These are phyloP conservation scores for Microtus pennsylvanicus DNA, from an alignment of 2,113 vertebrate genomes.

Conservation along the genomic window DNA sequence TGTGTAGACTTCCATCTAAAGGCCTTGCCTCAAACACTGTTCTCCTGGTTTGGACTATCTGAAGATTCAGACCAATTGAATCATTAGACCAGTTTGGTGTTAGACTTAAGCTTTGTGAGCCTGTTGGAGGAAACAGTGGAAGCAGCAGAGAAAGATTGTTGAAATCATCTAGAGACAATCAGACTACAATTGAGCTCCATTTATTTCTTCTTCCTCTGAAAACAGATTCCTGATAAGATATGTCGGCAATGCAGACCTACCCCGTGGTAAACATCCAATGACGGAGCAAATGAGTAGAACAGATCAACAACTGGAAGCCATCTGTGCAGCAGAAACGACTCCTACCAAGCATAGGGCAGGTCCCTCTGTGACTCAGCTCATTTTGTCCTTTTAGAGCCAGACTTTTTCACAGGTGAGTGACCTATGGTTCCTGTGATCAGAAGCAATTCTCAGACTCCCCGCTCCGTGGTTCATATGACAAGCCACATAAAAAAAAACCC, in stretches of 20 bases:
- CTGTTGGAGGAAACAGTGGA: neutral
- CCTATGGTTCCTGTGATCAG: conserved; percentile 19
- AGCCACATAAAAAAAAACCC: neutral
- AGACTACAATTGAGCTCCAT: neutral
- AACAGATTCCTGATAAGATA: conserved; percentile 17
- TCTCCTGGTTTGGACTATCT: neutral
- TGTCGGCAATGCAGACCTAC: conserved; percentile 1
- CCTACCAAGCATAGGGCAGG: neutral
- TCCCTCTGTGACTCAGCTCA: neutral
- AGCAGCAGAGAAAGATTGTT: neutral
- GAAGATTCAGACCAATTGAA: conserved; percentile 6
- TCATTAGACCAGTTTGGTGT: neutral
- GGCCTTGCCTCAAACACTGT: neutral
- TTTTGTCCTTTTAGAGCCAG: conserved; percentile 50
- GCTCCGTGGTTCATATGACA: conserved; percentile 24
- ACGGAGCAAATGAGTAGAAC: conserved; percentile 29
- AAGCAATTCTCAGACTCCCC: conserved; percentile 53
- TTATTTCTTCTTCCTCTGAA: neutral
- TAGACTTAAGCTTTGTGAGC: neutral
- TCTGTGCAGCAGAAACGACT: conserved; percentile 43
- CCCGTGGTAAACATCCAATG: conserved; percentile 43
- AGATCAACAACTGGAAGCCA: conserved; percentile 22
- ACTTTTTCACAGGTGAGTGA: conserved; percentile 55
- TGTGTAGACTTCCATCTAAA: neutral
- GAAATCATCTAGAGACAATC: neutral